Percentiles rank a stretch among this genome's conserved stretches.
Conservation (phyloP, 1,140 invertebrate genomes). For the Scylla paramamosain region DNA sequence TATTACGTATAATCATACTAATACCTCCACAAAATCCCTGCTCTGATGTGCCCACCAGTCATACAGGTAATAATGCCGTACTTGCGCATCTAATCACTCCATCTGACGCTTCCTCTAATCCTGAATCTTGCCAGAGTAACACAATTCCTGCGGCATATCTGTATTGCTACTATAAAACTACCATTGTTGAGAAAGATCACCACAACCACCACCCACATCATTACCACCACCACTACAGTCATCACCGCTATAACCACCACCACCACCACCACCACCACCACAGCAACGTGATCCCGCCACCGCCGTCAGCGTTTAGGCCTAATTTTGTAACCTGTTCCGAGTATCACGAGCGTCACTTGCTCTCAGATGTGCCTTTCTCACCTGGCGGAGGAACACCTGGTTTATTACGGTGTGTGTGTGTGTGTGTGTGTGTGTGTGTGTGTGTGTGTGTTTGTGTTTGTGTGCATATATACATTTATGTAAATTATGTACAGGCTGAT, state of each 20-base stretch:
- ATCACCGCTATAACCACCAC: not conserved
- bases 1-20: too few relatives aligned
- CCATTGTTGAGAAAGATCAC: not conserved
- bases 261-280: constrained; percentile 22
- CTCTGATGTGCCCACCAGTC: too few relatives aligned
- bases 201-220: not conserved
- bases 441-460: too few relatives aligned
- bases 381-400: not conserved
- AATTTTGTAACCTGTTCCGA: not conserved
- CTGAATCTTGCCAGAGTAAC: too few relatives aligned
- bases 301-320: not conserved
- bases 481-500: too few relatives aligned
- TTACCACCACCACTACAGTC: not conserved
- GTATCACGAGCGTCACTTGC: not conserved
- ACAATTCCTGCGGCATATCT: too few relatives aligned
- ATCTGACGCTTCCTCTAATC: not conserved
- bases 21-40: too few relatives aligned
- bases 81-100: not conserved
- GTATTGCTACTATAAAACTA: too few relatives aligned
- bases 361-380: not conserved
- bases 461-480: too few relatives aligned
- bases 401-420: too few relatives aligned
- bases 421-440: too few relatives aligned
- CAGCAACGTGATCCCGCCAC: not conserved
- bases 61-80: not conserved